These are phyloP conservation scores for Cotesia vestalis DNA, from an alignment of 1,140 invertebrate species.

Conservation along the genomic window DNA sequence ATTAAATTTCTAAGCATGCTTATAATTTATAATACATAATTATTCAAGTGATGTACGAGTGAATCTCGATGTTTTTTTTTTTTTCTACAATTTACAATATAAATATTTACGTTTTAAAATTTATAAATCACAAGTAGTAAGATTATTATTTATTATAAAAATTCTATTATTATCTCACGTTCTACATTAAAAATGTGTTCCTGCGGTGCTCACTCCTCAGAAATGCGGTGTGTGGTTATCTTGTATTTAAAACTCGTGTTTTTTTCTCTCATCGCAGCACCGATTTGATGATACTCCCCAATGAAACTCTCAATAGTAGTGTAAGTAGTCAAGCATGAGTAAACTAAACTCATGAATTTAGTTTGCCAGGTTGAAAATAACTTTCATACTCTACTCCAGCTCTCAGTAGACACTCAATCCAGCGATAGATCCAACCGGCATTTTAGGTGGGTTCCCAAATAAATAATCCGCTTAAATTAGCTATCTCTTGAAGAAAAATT, in stretches of 20 bases:
- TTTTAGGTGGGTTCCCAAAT: constrained; percentile 29
- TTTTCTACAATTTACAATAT: constrained; percentile 30
- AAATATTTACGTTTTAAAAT: constrained; percentile 7
- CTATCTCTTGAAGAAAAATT: no score
- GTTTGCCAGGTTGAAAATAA: constrained; percentile 36
- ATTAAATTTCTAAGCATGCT: constrained; percentile 24
- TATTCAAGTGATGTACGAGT: constrained; percentile 26
- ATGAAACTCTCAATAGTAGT: constrained; percentile 18
- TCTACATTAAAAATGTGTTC: background rate
- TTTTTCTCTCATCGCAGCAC: constrained; percentile 9
- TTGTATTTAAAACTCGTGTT: background rate
- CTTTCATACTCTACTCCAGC: constrained; percentile 37
- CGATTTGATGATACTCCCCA: background rate
- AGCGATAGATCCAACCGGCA: constrained; percentile 23
- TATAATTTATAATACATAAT: constrained; percentile 25
- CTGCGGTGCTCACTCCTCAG: no score
- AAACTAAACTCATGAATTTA: background rate
- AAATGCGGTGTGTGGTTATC: no score
- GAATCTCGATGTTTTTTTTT: constrained; percentile 1
- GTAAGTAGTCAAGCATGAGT: no score
- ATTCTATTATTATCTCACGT: constrained; percentile 1
- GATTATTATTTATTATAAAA: background rate
- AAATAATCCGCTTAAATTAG: constrained; percentile 25
- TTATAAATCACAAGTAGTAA: constrained; percentile 28
- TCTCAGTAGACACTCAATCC: background rate